Percentiles rank a stretch among this genome's conserved stretches.
phyloP scores from a whole-genome alignment of 2,888 invertebrate genomes.

The Agrotis segetum region DNA sequence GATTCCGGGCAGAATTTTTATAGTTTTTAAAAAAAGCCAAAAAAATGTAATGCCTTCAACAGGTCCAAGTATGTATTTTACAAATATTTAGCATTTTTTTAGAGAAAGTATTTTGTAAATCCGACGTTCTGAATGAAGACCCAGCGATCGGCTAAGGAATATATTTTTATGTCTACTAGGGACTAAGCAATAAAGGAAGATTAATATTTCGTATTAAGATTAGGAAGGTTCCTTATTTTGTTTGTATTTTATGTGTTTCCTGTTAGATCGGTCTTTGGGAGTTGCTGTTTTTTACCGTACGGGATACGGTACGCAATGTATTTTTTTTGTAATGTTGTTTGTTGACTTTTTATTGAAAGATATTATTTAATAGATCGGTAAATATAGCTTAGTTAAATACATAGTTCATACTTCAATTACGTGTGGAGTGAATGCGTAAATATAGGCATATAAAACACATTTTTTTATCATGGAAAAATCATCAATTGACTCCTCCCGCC shows the following conservation, averaged over 20 bases:
- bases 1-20: too few relatives aligned
- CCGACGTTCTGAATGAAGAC: neutral
- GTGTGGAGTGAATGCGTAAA: too few relatives aligned
- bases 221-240: constrained; percentile 61
- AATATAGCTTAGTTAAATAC: too few relatives aligned
- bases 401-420: too few relatives aligned
- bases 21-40: too few relatives aligned
- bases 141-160: constrained; percentile 62
- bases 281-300: neutral
- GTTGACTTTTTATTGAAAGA: neutral
- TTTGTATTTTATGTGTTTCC: constrained; percentile 62
- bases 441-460: too few relatives aligned
- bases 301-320: neutral
- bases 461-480: too few relatives aligned
- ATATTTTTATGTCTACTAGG: constrained; percentile 68
- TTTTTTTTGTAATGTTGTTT: neutral
- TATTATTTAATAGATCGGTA: neutral
- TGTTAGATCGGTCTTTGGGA: constrained; percentile 24
- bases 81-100: neutral
- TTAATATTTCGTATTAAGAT: constrained; percentile 77
- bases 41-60: too few relatives aligned
- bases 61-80: too few relatives aligned
- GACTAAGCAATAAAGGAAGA: constrained; percentile 73
- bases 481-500: too few relatives aligned
- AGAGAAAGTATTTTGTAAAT: neutral